Base-by-base conservation (phyloP, 2,113 vertebrate species). In the Montifringilla adamsi region DNA sequence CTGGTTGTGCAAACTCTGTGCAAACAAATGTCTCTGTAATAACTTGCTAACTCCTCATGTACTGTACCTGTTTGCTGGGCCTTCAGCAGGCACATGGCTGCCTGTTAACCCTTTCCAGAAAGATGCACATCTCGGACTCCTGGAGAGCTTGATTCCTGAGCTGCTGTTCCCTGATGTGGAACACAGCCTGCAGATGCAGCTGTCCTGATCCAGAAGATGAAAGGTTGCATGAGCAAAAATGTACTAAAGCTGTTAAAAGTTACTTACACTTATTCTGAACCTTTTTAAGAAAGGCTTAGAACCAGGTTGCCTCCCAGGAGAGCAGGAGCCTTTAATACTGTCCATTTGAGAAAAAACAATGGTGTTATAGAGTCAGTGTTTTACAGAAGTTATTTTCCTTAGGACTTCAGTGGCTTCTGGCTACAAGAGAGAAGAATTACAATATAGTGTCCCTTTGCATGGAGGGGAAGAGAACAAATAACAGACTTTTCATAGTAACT, bases 141-240 rank as follows among this genome's bases (percentile, higher is more conserved):
- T 97, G 27, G 97, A 94, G 92, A 91, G 92, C 89, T 97, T 97
- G 49, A 96, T 92, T 74, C 96, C 98, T 22, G 60, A 74, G 23
- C 88, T 93, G 66, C 98, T 97, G 58, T 96, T 98, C 44, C 94
- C 87, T 19, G 97, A 90, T 79, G 98, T 90, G 50, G 98, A 86
- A 84, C 98, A 98, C 97, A 98, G 97, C 95, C 98, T 98, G 98
- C 98, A 98, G 95, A 98, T 97, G 96, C 98, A 98, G 95, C 97
- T 98, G 91, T 98, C 98, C 98, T 99, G 94, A 62, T 96, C 79
- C 80, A 86, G 52, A 69, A 93, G 35, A 90, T 10, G 52, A 94
- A 70, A 92, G 30, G 3, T 73, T 69, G 28, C 28, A 31, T 95
- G 49, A 94, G 31, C 6, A 4, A 86, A 89, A 91, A 68, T 2